Percentiles rank a stretch among this genome's conserved stretches.
These are phyloP conservation scores for Tenebrosternarchus preto DNA, from an alignment of 2,113 vertebrate genomes.

Conservation along the genomic window DNA sequence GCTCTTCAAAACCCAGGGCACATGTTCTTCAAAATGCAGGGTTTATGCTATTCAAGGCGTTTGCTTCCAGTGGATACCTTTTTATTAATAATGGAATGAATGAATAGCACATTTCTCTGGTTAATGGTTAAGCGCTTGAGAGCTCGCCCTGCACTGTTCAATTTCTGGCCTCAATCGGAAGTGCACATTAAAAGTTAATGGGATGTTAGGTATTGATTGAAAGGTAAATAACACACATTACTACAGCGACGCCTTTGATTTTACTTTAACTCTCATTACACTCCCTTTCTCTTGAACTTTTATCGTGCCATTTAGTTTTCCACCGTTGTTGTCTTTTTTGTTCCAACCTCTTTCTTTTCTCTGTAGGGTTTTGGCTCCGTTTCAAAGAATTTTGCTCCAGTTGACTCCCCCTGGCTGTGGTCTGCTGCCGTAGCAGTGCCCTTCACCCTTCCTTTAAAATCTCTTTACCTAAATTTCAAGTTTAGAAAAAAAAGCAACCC, in stretches of 20 bases:
- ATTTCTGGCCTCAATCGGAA: slow-evolving; percentile 74
- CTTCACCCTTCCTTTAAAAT: background rate
- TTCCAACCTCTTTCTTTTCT: slow-evolving; percentile 31
- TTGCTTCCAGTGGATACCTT: slow-evolving; percentile 9
- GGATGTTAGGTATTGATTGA: slow-evolving; percentile 75
- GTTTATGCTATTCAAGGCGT: too few species aligned
- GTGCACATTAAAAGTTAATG: slow-evolving; percentile 77
- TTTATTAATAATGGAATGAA: slow-evolving; percentile 46
- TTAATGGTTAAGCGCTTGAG: slow-evolving; percentile 67
- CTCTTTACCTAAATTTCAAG: slow-evolving; percentile 11
- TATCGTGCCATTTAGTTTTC: slow-evolving; percentile 47
- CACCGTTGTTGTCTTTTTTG: background rate
- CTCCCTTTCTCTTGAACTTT: slow-evolving; percentile 39
- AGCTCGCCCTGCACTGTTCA: slow-evolving; percentile 74
- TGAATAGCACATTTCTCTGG: slow-evolving; percentile 49
- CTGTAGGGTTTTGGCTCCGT: background rate
- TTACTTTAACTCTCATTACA: slow-evolving; percentile 72
- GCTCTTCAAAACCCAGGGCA: background rate
- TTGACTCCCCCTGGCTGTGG: background rate
- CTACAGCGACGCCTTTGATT: slow-evolving; percentile 72
- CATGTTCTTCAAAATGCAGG: background rate
- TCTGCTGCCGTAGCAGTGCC: background rate
- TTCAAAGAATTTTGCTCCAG: background rate
- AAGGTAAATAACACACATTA: slow-evolving; percentile 76
- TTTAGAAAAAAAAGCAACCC: background rate